phyloP scores from a whole-genome alignment of 1,140 invertebrate genomes.

The Brachionus sp. region DNA sequence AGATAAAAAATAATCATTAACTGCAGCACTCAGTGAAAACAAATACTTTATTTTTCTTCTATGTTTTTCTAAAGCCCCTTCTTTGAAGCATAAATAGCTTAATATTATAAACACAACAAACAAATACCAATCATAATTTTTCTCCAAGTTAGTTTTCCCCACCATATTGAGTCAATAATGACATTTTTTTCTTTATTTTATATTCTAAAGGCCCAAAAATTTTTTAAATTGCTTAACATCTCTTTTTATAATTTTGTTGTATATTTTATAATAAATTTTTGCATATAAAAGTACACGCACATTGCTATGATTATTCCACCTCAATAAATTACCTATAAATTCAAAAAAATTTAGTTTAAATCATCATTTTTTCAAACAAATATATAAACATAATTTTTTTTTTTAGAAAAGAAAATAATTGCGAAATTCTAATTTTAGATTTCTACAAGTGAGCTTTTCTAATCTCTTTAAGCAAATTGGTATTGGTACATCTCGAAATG shows the following conservation, averaged over 20 bases:
- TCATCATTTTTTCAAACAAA: background rate
- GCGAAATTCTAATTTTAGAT: background rate
- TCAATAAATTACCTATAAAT: background rate
- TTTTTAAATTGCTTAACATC: too few relatives aligned
- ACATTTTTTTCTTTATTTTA: background rate
- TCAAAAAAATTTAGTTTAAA: background rate
- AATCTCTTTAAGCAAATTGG: background rate
- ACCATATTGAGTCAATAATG: background rate
- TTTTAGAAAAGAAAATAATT: background rate
- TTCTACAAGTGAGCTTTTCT: background rate
- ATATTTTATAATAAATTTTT: background rate
- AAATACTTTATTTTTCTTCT: background rate
- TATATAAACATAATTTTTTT: background rate
- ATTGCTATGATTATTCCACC: background rate
- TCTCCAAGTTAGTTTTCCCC: background rate
- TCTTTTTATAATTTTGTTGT: background rate
- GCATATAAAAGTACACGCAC: background rate
- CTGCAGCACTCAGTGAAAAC: background rate
- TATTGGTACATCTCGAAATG: background rate
- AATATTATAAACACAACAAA: background rate
- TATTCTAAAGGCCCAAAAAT: too few relatives aligned
- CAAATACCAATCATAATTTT: background rate
- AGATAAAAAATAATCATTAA: background rate
- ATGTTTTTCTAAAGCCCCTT: background rate
- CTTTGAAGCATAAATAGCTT: background rate